phyloP scores from a whole-genome alignment of 2,113 vertebrate species.

The Platysternon megacephalum region DNA sequence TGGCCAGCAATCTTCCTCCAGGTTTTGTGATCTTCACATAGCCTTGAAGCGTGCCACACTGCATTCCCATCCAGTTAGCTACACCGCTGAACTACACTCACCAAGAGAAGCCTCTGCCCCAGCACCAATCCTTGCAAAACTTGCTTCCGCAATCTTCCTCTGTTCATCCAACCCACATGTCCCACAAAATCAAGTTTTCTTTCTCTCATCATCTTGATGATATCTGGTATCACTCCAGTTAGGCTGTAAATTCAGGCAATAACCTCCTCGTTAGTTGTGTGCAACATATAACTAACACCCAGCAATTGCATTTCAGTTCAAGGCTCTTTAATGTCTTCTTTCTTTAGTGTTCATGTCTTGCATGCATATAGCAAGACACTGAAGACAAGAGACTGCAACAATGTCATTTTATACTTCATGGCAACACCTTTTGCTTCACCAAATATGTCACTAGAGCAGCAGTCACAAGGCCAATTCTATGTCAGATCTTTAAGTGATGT shows the following conservation, averaged over 20 bases:
- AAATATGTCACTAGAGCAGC: background rate
- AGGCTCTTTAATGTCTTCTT: background rate
- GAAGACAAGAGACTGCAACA: background rate
- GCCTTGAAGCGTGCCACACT: background rate
- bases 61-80: too few relatives aligned
- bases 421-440: background rate
- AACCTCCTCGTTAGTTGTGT: background rate
- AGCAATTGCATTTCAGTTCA: background rate
- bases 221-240: background rate
- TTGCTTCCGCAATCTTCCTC: background rate
- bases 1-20: background rate
- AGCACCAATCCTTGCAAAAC: background rate
- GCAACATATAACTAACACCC: background rate
- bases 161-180: background rate
- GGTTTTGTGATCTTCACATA: background rate
- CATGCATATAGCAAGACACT: background rate
- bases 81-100: background rate
- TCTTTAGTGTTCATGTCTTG: background rate
- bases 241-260: background rate
- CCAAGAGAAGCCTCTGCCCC: background rate
- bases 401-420: background rate
- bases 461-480: background rate
- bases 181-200: background rate
- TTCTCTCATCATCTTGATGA: too few relatives aligned
- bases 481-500: background rate